Conservation (phyloP, 2,888 invertebrate genomes). For the Thymelicus acteon region DNA sequence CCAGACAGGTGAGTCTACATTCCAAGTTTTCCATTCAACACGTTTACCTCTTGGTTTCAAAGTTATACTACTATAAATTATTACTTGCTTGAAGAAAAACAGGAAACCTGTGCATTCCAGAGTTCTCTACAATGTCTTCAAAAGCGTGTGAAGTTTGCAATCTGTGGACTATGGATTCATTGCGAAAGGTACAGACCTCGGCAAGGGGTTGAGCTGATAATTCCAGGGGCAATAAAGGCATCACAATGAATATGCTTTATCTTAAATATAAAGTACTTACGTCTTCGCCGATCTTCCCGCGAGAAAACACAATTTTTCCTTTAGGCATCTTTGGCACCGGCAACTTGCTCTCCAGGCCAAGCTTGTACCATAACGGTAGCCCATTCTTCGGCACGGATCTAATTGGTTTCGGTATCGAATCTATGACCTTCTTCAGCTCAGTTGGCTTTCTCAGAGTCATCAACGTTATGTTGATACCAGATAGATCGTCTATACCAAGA, state of each 20-base stretch:
- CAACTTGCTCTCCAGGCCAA: slow-evolving; percentile 81
- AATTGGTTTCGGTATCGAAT: slow-evolving; percentile 74
- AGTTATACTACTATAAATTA: too few species aligned
- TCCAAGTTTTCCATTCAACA: too few species aligned
- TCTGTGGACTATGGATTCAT: too few species aligned
- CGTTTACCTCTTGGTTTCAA: too few species aligned
- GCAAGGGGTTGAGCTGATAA: too few species aligned
- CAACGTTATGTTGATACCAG: slow-evolving; percentile 65
- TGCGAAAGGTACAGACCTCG: too few species aligned
- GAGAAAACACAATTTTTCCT: slow-evolving; percentile 77
- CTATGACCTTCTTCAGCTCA: slow-evolving; percentile 74
- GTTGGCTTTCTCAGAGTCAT: slow-evolving; percentile 77
- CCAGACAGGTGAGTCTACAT: too few species aligned
- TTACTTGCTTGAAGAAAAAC: too few species aligned
- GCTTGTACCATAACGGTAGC: slow-evolving; percentile 79
- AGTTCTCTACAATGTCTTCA: too few species aligned
- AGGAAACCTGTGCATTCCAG: too few species aligned
- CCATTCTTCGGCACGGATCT: slow-evolving; percentile 78
- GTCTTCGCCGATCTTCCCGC: slow-evolving; percentile 81
- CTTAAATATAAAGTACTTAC: slow-evolving; percentile 59
- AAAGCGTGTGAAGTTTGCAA: too few species aligned
- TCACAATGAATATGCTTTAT: background rate
- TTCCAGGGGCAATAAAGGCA: too few species aligned
- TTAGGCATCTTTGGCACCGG: slow-evolving; percentile 81
- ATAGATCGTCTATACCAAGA: slow-evolving; percentile 55